Base-by-base conservation (phyloP, 1,140 invertebrate genomes). In the Mylabris phalerata region DNA sequence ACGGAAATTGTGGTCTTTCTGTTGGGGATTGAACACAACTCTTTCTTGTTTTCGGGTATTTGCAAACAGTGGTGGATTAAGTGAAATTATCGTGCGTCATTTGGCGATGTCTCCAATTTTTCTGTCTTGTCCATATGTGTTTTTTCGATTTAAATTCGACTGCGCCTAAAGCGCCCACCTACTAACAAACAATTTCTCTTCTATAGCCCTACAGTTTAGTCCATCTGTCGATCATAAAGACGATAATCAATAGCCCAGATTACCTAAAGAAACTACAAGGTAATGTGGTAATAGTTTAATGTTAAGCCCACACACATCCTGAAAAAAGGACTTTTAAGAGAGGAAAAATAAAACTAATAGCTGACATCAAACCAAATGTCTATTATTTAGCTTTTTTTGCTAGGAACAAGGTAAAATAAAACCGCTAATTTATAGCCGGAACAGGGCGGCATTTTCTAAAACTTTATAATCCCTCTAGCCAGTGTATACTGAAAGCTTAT, bases 381-480 rank as follows among this genome's bases (percentile, higher is more conserved):
- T 57, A 43, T 57, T 57, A 57, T 57, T 57, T 57, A 26, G 40
- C 19, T 49, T 57, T 56, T 44, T 19, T 46, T 13, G 55, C 32
- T 32, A 32, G 32, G 32, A 32, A 32, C 19, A 57, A 61, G 51
- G 60, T 57, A 61, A 61, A 61, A 42, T 57, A 61, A 55, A 61
- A 58, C 60, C 60, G 38, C 42, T 55, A 61, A 61, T 61, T 57
- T 57, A 55, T 25, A 10, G 45, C 55, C 60, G 60, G 60, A 61
- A 61, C 60, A 46, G 55, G 60, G 60, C 48, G 60, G 60, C 32
- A 32, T 32, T 32, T 32, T 32, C 32, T 4, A 32, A 32, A 32
- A 32, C 32, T 32, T 32, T 32, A 7, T 32, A 7, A 7, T 7
- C 32, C 4, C 32, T 32, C 32, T 32, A 19, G 19, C 19, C 19